Evolutionary conservation across 2,888 invertebrate species (phyloP), one percentile per base, ranked within the genome.

Genomic region (Melinaea menophilus): DNA sequence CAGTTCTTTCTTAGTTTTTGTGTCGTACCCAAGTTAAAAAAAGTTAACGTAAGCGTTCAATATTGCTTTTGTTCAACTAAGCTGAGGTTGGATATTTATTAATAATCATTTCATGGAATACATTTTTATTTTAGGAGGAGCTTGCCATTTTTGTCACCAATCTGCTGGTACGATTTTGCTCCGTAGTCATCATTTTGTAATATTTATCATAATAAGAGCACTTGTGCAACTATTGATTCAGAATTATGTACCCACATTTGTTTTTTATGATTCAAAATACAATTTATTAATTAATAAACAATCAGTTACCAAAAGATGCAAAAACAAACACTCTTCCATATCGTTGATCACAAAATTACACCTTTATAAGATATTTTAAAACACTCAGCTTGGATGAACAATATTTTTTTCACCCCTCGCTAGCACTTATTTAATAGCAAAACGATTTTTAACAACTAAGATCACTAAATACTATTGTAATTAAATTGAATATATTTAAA

Each of bases 81-180:
- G 67, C 65, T 67, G 65, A 67, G 62, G 13, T 22, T 46, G 37
- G 35, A 57, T 54, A 31, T 57, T 37, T 58, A 37, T 66, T 57
- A 63, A 58, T 57, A 69, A 67, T 58, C 75, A n/a, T 48, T 51
- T 9, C 31, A 31, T 51, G 22, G 51, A 31, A 22, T 31, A 51
- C 51, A 51, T 80, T 85, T 79, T 79, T 69, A 77, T 87, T 90
- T 80, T 88, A 90, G 90, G 89, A 83, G 89, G 86, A 75, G 87
- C 85, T 67, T 79, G 90, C 75, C 82, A 86, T 83, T 88, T 88
- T 80, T 87, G 88, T 71, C 89, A 86, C 71, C 84, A 85, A 64
- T 84, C 84, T 66, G 81, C 86, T 74, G 90, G 80, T 80, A 79
- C 74, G 77, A 72, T 56, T 66, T 64, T 66, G 64, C 61, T 61